Conservation (phyloP, 2,113 vertebrate genomes). For the Tragelaphus strepsiceros region DNA sequence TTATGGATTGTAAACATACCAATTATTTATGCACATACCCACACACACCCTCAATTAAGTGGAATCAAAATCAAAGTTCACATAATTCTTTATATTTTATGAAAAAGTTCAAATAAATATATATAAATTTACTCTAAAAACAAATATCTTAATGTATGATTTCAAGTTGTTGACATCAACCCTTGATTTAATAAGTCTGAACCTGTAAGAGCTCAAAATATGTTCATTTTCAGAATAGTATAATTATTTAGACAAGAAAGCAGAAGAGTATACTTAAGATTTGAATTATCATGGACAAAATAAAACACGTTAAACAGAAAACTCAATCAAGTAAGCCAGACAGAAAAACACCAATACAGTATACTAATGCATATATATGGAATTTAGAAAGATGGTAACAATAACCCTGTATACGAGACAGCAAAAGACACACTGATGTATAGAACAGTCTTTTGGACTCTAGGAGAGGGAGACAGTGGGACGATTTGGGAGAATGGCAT, state of each 20-base stretch:
- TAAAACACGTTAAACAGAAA: slow-evolving; percentile 3
- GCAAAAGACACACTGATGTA: no score
- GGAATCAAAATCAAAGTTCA: not conserved
- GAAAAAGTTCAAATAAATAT: not conserved
- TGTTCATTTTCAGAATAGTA: not conserved
- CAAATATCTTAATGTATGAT: not conserved
- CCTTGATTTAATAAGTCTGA: not conserved
- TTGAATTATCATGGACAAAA: slow-evolving; percentile 4
- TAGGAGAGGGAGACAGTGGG: no score
- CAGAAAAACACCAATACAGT: no score
- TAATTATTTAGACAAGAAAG: not conserved
- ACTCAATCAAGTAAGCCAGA: not conserved
- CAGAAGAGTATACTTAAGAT: not conserved
- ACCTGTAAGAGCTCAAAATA: not conserved
- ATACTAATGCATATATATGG: no score
- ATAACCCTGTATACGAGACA: no score
- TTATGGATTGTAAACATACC: not conserved
- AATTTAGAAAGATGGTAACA: no score
- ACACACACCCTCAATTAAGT: not conserved
- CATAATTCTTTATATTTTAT: not conserved
- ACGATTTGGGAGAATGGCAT: no score
- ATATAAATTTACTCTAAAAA: not conserved
- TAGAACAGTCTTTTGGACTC: no score
- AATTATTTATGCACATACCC: not conserved
- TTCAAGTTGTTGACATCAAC: not conserved